phyloP scores from a whole-genome alignment of 2,113 vertebrate species.

The Zootoca vivipara region DNA sequence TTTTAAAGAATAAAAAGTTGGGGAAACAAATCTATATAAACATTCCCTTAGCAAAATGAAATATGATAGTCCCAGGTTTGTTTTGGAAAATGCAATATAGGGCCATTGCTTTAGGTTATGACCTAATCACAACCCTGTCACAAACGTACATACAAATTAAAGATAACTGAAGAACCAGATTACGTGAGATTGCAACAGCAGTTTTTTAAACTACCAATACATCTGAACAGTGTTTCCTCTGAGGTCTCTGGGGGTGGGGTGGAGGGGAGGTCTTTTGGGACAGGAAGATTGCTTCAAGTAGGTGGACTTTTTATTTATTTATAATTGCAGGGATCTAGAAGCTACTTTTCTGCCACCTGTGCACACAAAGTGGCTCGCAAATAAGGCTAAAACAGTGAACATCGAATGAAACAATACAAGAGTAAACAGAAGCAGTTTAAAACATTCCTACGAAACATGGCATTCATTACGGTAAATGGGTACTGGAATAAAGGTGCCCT shows the following conservation, averaged over 20 bases:
- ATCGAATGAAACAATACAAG: not conserved
- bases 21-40: constrained; percentile 43
- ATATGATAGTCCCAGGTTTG: constrained; percentile 48
- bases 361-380: not conserved
- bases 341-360: not conserved
- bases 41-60: constrained; percentile 47
- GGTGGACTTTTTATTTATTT: not conserved
- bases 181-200: constrained; percentile 22
- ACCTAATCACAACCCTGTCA: constrained; percentile 31
- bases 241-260: fast-evolving
- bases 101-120: constrained; percentile 46
- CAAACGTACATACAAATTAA: constrained; percentile 38
- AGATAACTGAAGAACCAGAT: constrained; percentile 42
- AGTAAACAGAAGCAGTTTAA: not conserved
- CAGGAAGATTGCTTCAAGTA: not conserved
- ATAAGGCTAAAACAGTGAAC: not conserved
- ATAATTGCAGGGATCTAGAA: not conserved
- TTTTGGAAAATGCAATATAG: constrained; percentile 54
- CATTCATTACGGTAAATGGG: not conserved
- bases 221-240: constrained; percentile 32
- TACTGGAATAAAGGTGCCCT: not conserved
- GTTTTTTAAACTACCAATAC: not conserved
- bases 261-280: not conserved
- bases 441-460: not conserved
- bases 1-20: constrained; percentile 59